phyloP scores from a whole-genome alignment of 2,797 vertebrate genomes.

The Phoeniculus purpureus region DNA sequence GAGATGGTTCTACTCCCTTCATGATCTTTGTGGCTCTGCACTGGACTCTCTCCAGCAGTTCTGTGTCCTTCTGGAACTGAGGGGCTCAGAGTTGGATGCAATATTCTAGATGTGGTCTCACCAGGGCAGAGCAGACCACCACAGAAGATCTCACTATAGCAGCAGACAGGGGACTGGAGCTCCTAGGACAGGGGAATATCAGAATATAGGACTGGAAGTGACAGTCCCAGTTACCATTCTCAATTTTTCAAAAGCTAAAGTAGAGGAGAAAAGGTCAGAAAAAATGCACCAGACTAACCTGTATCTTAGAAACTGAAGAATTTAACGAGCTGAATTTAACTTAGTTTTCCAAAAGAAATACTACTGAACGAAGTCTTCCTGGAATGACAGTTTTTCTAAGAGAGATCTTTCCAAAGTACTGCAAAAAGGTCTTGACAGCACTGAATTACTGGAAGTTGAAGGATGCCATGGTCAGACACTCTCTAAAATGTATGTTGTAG shows the following conservation, averaged over 20 bases:
- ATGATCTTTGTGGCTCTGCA: too few species aligned
- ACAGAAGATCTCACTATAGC: too few species aligned
- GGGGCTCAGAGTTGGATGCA: too few species aligned
- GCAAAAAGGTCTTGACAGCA: not conserved
- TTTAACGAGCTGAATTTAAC: not conserved
- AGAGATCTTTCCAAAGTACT: not conserved
- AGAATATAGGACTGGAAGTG: not conserved
- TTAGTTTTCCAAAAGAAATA: slow-evolving; percentile 3
- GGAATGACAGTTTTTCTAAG: not conserved
- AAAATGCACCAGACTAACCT: not conserved
- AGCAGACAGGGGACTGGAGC: not conserved
- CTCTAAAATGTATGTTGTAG: not conserved
- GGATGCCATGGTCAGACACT: not conserved
- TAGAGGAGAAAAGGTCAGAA: not conserved
- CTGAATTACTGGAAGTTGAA: not conserved
- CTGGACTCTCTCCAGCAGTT: too few species aligned
- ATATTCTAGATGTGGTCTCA: too few species aligned
- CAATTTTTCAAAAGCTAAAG: not conserved
- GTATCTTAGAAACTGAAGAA: not conserved
- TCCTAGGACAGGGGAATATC: not conserved
- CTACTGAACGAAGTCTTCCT: not conserved
- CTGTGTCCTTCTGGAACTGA: too few species aligned
- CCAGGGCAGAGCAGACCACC: too few species aligned
- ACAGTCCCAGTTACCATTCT: not conserved
- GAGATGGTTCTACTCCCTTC: too few species aligned